phyloP scores from a whole-genome alignment of 37 sponge, comb jelly and placozoan species.

The Halichondria panicea region DNA sequence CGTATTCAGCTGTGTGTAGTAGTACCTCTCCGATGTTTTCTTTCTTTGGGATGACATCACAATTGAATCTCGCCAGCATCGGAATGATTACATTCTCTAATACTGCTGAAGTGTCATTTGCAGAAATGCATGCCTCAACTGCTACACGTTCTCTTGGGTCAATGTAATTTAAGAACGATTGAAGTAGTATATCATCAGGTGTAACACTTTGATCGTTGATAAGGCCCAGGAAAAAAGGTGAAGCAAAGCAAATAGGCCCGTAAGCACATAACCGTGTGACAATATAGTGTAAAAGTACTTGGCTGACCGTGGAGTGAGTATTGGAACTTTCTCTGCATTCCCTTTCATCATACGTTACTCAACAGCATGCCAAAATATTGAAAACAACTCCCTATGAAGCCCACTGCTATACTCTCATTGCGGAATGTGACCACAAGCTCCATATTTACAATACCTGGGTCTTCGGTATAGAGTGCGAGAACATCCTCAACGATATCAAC shows the following conservation, averaged over 20 bases:
- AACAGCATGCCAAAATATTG: not conserved
- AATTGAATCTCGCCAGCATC: not conserved
- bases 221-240: not conserved
- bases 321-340: not conserved
- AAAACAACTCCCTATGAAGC: not conserved
- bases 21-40: not conserved
- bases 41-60: not conserved
- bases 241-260: not conserved
- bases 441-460: not conserved
- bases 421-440: not conserved
- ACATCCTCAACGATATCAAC: not conserved
- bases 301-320: not conserved
- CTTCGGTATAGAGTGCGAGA: not conserved
- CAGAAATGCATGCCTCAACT: not conserved
- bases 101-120: no score
- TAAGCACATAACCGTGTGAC: not conserved
- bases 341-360: not conserved
- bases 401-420: not conserved
- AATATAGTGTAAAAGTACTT: not conserved
- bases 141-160: not conserved
- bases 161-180: not conserved
- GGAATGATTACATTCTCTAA: not conserved
- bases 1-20: not conserved
- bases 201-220: not conserved
- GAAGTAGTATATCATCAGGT: not conserved